Conservation (phyloP, 1,140 invertebrate genomes). For the Leptonema lineaticorne region DNA sequence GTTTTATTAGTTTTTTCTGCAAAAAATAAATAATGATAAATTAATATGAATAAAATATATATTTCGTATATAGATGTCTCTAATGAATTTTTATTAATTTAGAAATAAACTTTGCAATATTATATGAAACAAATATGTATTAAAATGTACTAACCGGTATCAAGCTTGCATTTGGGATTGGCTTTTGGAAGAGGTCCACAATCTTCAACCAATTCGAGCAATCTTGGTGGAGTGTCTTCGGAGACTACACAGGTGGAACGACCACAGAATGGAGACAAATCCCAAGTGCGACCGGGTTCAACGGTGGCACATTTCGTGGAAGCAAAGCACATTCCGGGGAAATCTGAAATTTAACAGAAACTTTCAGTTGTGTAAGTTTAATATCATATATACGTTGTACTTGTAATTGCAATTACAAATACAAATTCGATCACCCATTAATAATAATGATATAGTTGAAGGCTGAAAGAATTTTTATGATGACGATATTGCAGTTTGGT, state of each 20-base stretch:
- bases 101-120: too few species aligned
- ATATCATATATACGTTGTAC: neutral
- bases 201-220: conserved; percentile 83
- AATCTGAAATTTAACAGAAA: conserved; percentile 79
- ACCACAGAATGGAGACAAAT: conserved; percentile 83
- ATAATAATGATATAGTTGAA: too few species aligned
- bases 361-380: too few species aligned
- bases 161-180: conserved; percentile 84
- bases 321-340: conserved; percentile 86
- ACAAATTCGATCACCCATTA: too few species aligned
- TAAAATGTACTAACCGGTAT: conserved; percentile 53
- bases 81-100: too few species aligned
- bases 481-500: neutral
- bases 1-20: conserved; percentile 85
- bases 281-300: conserved; percentile 80
- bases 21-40: too few species aligned
- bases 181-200: conserved; percentile 82
- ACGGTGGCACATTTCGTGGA: conserved; percentile 85
- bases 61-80: too few species aligned
- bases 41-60: too few species aligned
- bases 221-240: conserved; percentile 68
- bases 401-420: neutral
- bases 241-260: conserved; percentile 79
- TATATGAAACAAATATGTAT: too few species aligned
- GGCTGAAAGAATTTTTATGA: too few species aligned